Base-by-base conservation (phyloP, 2,797 vertebrate species). In the Pantherophis vulpinus region DNA sequence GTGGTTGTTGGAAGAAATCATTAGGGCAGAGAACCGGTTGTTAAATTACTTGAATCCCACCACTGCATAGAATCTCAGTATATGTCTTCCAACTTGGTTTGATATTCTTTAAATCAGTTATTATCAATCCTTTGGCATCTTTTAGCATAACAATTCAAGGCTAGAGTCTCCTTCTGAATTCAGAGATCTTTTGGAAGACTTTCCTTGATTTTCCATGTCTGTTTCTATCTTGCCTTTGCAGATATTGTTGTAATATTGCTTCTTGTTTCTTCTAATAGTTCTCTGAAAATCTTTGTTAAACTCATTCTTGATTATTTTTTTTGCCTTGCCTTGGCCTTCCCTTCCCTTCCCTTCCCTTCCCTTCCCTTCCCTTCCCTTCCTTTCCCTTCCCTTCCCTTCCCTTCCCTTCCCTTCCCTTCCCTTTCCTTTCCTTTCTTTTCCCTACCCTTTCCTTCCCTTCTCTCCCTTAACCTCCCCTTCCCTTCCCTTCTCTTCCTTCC, bases 311-410 rank as follows among this genome's bases (percentile, higher is more conserved):
- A 32, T n/a, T 12, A 12, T 10, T 29, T 37, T 4, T 63, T 27
- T 61, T 61, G 60, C 56, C 56, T 58, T 58, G 0, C 60, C 60
- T 61, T 60, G 60, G 1, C 12, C n/a, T 66, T 12, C 10, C 11
- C 16, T 70, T 13, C 55, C 55, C 55, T 29, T 12, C 25, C 16
- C 14, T 58, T 18, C 1, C 5, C 1, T 60, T 60, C 27, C 3
- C 13, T 29, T 29, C 25, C 4, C 1, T 58, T 58, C 0, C 4
- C 14, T 29, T 29, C 9, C 4, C 1, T 58, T 58, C 0, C 10
- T 4, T 32, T 70, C 5, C 8, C 1, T 63, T 29, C 3, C 3
- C 29, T 66, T 4, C 14, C 4, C 55, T 37, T 37, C 12, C 55
- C 55, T 29, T 11, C 9, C 14, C 13, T 58, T 18, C 0, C 5